Evolutionary conservation across 2,797 vertebrate genomes (phyloP).

Genomic region (Gambelia wislizenii): DNA sequence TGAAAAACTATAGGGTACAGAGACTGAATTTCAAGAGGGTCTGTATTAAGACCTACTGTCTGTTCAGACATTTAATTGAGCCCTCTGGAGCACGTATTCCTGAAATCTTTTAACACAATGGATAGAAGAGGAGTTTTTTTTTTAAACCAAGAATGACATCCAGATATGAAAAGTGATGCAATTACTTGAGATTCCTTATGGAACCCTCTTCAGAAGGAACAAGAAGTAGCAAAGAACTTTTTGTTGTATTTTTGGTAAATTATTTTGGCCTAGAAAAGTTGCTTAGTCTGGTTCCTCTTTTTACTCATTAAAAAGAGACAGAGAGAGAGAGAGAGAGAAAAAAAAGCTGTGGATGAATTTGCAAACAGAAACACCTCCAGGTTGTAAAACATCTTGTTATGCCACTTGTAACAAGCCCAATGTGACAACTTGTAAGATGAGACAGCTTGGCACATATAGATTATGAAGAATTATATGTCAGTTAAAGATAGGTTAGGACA

Average conservation of each 20-base stretch:
- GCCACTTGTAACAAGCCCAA: slow-evolving; percentile 57
- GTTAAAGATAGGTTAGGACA: slow-evolving; percentile 50
- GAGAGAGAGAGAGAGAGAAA: background rate
- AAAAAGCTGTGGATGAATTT: slow-evolving; percentile 55
- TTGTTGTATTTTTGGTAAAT: slow-evolving; percentile 9
- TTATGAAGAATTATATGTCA: slow-evolving; percentile 49
- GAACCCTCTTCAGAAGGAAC: background rate
- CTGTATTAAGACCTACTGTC: background rate
- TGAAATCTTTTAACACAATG: slow-evolving; percentile 15
- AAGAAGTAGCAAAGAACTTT: background rate
- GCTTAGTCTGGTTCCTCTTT: background rate
- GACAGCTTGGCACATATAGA: slow-evolving; percentile 59
- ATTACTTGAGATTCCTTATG: background rate
- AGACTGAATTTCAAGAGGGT: background rate
- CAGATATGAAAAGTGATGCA: background rate
- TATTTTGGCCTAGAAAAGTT: slow-evolving; percentile 1
- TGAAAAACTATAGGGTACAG: background rate
- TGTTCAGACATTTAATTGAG: background rate
- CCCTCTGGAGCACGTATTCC: background rate
- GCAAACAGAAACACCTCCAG: slow-evolving; percentile 60
- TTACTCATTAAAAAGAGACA: slow-evolving; percentile 27
- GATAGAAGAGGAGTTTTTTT: background rate
- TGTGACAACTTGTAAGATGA: slow-evolving; percentile 60
- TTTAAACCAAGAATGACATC: background rate
- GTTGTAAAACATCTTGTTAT: slow-evolving; percentile 66